Evolutionary conservation across 1,140 invertebrate genomes (phyloP), one percentile per base, ranked within the genome.

Genomic region (Euwallacea fornicatus): DNA sequence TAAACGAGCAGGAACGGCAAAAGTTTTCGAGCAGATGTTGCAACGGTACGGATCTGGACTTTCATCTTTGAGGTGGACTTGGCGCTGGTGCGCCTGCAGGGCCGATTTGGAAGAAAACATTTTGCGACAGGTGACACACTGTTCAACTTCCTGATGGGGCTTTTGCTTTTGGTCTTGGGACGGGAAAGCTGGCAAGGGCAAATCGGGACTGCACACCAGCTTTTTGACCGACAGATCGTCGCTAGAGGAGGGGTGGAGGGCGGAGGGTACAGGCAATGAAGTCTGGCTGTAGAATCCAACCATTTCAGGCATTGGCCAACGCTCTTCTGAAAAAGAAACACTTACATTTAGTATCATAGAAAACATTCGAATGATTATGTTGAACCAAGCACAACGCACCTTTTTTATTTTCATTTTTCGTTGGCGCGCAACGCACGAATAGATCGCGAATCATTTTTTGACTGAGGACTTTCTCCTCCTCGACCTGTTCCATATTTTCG

Each of bases 21-120:
- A 96, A 0, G 93, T 95, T 81, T 97, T 97, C 67, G 90, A 88
- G 82, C 95, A 98, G 67, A 95, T 91, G 79, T 94, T 92, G 82
- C 95, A 98, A 50, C 91, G 88, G 82, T 95, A 94, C 6, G 91
- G 91, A 82, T 93, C 92, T 4, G 54, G 11, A 7, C 88, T 85
- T 42, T 64, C 82, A n/a, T 86, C 83, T 72, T 88, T 87, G n/a
- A 83, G 79, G 74, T 89, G 87, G 2, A 84, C 84, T 15, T 71
- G 62, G 65, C 85, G 81, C 16, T 88, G 67, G 74, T 88, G 87
- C 69, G 84, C 85, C 73, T 88, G 86, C 70, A 86, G 88, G 0
- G 86, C 80, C 68, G 78, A 85, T 75, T 88, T 88, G 58, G 87
- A 85, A 7, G 83, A 78, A 73, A 88, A 88, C 64, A 79, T 85